Base-by-base conservation (phyloP, 2,797 vertebrate species). In the Myripristis murdjan region DNA sequence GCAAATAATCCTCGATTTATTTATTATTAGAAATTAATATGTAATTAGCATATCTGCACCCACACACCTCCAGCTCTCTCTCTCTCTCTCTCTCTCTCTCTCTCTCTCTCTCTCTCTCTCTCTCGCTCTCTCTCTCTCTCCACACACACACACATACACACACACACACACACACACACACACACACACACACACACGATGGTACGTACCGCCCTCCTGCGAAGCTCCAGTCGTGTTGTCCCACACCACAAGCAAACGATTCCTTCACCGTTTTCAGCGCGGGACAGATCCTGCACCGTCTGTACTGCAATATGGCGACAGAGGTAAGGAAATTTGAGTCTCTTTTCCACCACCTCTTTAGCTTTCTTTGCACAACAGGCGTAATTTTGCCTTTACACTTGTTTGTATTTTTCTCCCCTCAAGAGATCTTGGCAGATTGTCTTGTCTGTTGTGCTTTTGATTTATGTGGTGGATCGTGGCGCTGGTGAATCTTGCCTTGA, bases 231-330 rank as follows among this genome's bases (percentile, higher is more conserved):
- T 56, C 62, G 63, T 49, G 76, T 54, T 80, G 90, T 92, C 91
- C 90, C 89, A 47, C 81, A 70, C 78, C 77, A 5, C 72, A 58
- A 79, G 79, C 79, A 78, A 58, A 78, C 85, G 84, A 79, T 82
- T 69, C 87, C 81, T 81, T 64, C 77, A 84, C 81, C 77, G 70
- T 65, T 74, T 75, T 80, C 77, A 70, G 63, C 74, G 49, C 86
- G 90, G 93, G 92, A 92, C 92, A 84, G 70, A 91, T 86, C 83
- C 92, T 59, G 63, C 73, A 85, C 62, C 78, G 41, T 61, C 77
- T 85, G n/a, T 23, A 73, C 84, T 73, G 82, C 92, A 94, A 88
- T 52, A 95, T 95, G 95, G 93, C 93, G 91, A 93, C 93, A 88
- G 95, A 95, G 94, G 95, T 95, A 93, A 91, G 91, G n/a, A 72